Base-by-base conservation (phyloP, 1,140 invertebrate species). In the Caenorhabditis brenneri region DNA sequence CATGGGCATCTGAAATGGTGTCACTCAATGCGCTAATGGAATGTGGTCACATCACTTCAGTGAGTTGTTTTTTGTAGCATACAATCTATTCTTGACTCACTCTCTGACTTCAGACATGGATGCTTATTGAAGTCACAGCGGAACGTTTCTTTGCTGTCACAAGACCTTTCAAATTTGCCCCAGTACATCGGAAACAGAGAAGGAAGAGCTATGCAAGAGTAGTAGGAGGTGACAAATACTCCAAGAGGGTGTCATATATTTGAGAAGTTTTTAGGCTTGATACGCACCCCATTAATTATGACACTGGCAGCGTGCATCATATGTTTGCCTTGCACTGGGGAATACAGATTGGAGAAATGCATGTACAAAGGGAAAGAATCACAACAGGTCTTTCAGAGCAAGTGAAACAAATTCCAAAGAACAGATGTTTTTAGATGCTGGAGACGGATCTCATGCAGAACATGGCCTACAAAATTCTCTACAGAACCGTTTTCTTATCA, bases 241-340 rank as follows among this genome's bases (percentile, higher is more conserved):
- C n/a, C 16, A 42, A n/a, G 12, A 82, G n/a, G 4, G 19, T 39
- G 16, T 48, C 19, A 42, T 84, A 29, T 84, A 24, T 65, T 49
- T 24, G 22, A 22, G 16, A 48, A 16, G 5, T 29, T 49, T 85
- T 9, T 15, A 85, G 84, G 84, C 15, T 58, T 81, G 24, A 86
- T 86, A 46, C 79, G 83, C 0, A 74, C 86, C 7, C 85, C 85
- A 22, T 39, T 86, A n/a, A 29, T 86, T 42, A 86, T 86, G 79
- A 86, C 85, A 4, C n/a, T 86, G 15, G 83, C 36, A 19, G 83
- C 84, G 1, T 84, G 80, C 74, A 6, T 86, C 24, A 58, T 86
- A n/a, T 87, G 86, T 31, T 39, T 86, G 4, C 85, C 85, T 19
- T 85, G 85, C 53, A 80, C 83, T 15, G 87, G 86, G n/a, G 85